phyloP scores from a whole-genome alignment of 2,888 invertebrate species.

The Drosophila peninsularis region DNA sequence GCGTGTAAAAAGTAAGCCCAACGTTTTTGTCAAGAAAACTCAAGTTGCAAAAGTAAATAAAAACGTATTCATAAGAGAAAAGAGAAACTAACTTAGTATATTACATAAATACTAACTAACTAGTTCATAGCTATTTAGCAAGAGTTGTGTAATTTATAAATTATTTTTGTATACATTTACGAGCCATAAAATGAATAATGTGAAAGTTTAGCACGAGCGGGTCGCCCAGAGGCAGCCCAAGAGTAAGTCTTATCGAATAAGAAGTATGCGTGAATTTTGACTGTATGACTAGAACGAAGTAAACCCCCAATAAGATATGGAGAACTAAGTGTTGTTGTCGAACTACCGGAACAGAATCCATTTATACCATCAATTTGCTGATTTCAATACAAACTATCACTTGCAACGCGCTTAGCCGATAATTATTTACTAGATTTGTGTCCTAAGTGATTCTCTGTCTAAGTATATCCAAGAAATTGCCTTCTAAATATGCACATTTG shows the following conservation, averaged over 20 bases:
- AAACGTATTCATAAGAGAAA: slow-evolving; percentile 32
- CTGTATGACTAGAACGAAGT: slow-evolving; percentile 28
- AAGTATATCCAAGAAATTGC: slow-evolving; percentile 67
- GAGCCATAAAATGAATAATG: slow-evolving; percentile 50
- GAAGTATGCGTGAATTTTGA: slow-evolving; percentile 32
- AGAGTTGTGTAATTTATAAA: slow-evolving; percentile 77
- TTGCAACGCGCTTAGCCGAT: slow-evolving; percentile 12
- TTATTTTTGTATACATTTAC: slow-evolving; percentile 78
- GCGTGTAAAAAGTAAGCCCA: slow-evolving; percentile 41
- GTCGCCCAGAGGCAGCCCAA: slow-evolving; percentile 14
- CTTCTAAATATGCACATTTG: slow-evolving; percentile 59
- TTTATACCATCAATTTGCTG: not conserved
- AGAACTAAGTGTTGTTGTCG: not conserved
- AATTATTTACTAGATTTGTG: slow-evolving; percentile 15
- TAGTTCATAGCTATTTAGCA: slow-evolving; percentile 44
- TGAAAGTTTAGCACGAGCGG: slow-evolving; percentile 27
- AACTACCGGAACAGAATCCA: not conserved
- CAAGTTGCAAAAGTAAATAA: not conserved
- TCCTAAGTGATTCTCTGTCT: slow-evolving; percentile 24
- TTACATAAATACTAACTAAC: slow-evolving; percentile 28
- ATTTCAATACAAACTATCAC: slow-evolving; percentile 6
- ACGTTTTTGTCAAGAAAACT: slow-evolving; percentile 12
- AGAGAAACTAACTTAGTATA: slow-evolving; percentile 36
- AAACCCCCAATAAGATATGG: slow-evolving; percentile 4
- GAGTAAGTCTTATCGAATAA: slow-evolving; percentile 32